phyloP scores from a whole-genome alignment of 2,888 invertebrate genomes.

The Pogonocherus hispidulus region DNA sequence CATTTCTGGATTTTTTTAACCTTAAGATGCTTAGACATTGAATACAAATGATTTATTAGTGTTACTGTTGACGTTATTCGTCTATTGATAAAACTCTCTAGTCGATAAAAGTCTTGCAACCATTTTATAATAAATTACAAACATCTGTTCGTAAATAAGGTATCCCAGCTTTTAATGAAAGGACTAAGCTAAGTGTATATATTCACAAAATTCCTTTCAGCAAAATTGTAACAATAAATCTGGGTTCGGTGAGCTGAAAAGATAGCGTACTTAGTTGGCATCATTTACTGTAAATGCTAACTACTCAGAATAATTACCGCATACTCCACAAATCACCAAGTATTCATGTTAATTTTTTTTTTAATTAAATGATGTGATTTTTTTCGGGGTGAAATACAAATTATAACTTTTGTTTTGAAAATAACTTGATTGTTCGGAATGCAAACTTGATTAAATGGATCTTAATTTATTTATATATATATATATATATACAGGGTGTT shows the following conservation, averaged over 20 bases:
- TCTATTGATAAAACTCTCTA: conserved; percentile 25
- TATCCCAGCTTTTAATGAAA: conserved; percentile 26
- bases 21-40: conserved; percentile 17
- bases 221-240: conserved; percentile 17
- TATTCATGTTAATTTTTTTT: too few species aligned
- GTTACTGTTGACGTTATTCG: conserved; percentile 26
- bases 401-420: too few species aligned
- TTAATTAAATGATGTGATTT: too few species aligned
- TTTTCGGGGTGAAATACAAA: too few species aligned
- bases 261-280: neutral
- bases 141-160: conserved; percentile 29
- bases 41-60: conserved; percentile 24
- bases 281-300: neutral
- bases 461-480: too few species aligned
- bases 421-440: too few species aligned
- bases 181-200: conserved; percentile 20
- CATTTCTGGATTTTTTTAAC: conserved; percentile 6
- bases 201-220: conserved; percentile 18
- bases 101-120: conserved; percentile 26
- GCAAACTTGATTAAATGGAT: too few species aligned
- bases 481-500: too few species aligned
- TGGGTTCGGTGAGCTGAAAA: conserved; percentile 4
- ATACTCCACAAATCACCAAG: too few species aligned
- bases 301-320: too few species aligned
- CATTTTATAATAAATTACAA: conserved; percentile 31